Percentiles rank a stretch among this genome's conserved stretches.
These are phyloP conservation scores for Argyrosomus japonicus DNA, from an alignment of 2,113 vertebrate species.

Conservation along the genomic window DNA sequence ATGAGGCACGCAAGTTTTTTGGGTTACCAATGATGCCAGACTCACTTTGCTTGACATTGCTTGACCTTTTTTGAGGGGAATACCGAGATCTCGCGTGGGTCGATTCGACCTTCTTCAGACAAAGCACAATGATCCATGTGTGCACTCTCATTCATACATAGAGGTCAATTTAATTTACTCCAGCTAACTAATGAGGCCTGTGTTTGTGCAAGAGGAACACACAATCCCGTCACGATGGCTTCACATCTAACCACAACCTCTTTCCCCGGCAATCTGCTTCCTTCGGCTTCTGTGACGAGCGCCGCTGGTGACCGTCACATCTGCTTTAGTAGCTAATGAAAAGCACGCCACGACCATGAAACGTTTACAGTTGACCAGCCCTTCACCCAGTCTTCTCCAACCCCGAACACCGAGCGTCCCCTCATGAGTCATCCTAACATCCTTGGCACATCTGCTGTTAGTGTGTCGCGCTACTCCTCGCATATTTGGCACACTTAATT, in stretches of 20 bases:
- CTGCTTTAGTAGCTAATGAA: conserved; percentile 59
- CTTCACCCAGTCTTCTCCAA: conserved; percentile 7
- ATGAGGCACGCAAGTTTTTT: too few relatives aligned
- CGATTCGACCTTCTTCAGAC: not conserved
- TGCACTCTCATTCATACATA: not conserved
- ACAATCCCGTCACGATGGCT: conserved; percentile 17
- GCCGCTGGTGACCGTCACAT: conserved; percentile 59
- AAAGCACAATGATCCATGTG: not conserved
- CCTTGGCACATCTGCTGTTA: conserved; percentile 52
- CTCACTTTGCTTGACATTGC: too few relatives aligned
- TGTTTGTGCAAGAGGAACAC: conserved; percentile 41
- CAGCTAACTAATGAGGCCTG: not conserved
- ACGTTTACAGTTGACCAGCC: conserved; percentile 47
- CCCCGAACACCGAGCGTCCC: not conserved
- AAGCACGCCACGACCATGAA: conserved; percentile 5
- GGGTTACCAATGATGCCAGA: too few relatives aligned
- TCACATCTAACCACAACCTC: conserved; percentile 15
- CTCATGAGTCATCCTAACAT: conserved; percentile 31
- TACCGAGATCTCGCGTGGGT: too few relatives aligned
- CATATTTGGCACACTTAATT: conserved; percentile 45
- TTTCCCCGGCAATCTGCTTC: not conserved
- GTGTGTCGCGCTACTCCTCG: conserved; percentile 19
- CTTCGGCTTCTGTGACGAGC: not conserved
- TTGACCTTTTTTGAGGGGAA: too few relatives aligned
- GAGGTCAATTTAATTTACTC: conserved; percentile 22